Base-by-base conservation (phyloP, 2,113 vertebrate species). In the Odobenus rosmarus region DNA sequence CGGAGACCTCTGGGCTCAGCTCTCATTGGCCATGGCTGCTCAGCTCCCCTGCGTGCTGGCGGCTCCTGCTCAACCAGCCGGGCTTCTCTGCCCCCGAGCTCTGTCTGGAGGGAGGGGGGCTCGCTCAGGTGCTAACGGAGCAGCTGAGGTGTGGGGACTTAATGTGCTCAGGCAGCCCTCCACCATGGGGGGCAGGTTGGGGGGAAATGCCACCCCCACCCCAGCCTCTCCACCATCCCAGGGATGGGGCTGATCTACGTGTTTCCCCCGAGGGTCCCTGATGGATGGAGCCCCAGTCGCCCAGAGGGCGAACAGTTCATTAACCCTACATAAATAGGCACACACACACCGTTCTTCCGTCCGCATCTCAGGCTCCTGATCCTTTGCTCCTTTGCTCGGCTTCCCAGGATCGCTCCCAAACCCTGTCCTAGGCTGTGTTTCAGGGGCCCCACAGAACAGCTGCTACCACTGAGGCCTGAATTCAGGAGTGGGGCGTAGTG, bases 151-250 rank as follows among this genome's bases (percentile, higher is more conserved):
- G 26, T 53, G 71, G 39, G 12, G 28, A 7, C 55, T 36, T 18
- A 10, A 10, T 2, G 16, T 2, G 0, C 16, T 11, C 10, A 7
- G 55, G n/a, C 24, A 57, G 12, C 64, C 46, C 69, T n/a, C 59
- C 21, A 5, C 21, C 5, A 0, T 0, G 15, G 77, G 59, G 18
- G n/a, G 15, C 7, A 0, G 61, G 51, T 11, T 33, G 2, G 55
- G 31, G 18, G 33, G 69, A 21, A 11, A 31, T 28, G 7, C 57
- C 13, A 16, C 12, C 14, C 24, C 10, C 5, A 0, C 0, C 39
- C 39, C 42, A n/a, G 55, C 59, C 49, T 77, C 39, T 15, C 53
- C 6, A 16, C 36, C 26, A 18, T 57, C 15, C 2, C 4, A 14
- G 57, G 64, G 46, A 8, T 42, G 42, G 77, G 55, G n/a, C 8